phyloP scores from a whole-genome alignment of 2,113 vertebrate species.

The human (Homo sapiens) region GRCh38 chr2:126366001-126366500 shows the following conservation, averaged over 20 bases:
- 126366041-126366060: constrained; percentile 1
- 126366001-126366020: neutral
- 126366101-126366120: neutral
- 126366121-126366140: neutral
- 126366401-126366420: neutral
- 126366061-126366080: neutral
- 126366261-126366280: neutral
- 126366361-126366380: neutral
- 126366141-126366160: neutral
- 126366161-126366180: neutral
- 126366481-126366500: neutral
- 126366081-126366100: neutral
- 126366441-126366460: neutral
- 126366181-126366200: neutral
- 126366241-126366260: neutral
- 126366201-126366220: neutral
- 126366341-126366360: neutral
- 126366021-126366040: neutral
- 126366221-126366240: neutral
- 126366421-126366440: neutral
- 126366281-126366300: neutral
- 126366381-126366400: neutral
- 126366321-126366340: neutral
- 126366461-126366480: neutral
- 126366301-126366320: neutral